Evolutionary conservation across 2,888 invertebrate species (phyloP).

Genomic region (Petrolisthes manimaculis): DNA sequence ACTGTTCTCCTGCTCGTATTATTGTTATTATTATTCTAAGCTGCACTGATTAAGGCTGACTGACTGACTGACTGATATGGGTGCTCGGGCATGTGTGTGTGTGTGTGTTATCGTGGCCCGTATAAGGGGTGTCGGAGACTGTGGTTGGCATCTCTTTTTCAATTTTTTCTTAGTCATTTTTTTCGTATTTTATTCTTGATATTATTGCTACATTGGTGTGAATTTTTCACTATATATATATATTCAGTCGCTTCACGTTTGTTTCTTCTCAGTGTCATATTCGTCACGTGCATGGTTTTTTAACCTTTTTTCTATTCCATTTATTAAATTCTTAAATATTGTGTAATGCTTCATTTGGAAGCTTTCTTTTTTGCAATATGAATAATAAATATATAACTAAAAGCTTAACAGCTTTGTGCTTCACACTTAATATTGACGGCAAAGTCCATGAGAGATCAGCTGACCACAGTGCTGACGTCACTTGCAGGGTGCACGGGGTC

Average conservation of each 20-base stretch:
- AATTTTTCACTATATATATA: conserved; percentile 55
- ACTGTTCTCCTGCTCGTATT: no score
- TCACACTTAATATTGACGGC: conserved; percentile 61
- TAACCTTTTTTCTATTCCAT: conserved; percentile 41
- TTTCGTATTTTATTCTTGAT: conserved; percentile 48
- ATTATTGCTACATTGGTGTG: conserved; percentile 60
- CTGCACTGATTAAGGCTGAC: no score
- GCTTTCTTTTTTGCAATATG: conserved; percentile 20
- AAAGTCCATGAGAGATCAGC: conserved; percentile 61
- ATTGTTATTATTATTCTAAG: no score
- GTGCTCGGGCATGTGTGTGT: conserved; percentile 22
- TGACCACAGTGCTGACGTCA: conserved; percentile 63
- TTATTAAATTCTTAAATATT: conserved; percentile 28
- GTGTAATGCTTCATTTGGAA: conserved; percentile 31
- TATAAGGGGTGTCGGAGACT: conserved; percentile 40
- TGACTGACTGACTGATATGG: background rate
- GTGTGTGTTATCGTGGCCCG: conserved; percentile 14
- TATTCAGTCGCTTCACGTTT: conserved; percentile 55
- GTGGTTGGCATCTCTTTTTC: conserved; percentile 57
- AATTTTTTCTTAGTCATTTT: conserved; percentile 52
- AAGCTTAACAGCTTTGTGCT: conserved; percentile 49
- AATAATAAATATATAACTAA: conserved; percentile 31
- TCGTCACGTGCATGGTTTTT: conserved; percentile 58
- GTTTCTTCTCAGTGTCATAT: conserved; percentile 59
- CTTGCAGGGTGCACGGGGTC: conserved; percentile 62